Evolutionary conservation across 2,113 vertebrate species (phyloP), one percentile per base, ranked within the genome.

Genomic region (Pteropus alecto): DNA sequence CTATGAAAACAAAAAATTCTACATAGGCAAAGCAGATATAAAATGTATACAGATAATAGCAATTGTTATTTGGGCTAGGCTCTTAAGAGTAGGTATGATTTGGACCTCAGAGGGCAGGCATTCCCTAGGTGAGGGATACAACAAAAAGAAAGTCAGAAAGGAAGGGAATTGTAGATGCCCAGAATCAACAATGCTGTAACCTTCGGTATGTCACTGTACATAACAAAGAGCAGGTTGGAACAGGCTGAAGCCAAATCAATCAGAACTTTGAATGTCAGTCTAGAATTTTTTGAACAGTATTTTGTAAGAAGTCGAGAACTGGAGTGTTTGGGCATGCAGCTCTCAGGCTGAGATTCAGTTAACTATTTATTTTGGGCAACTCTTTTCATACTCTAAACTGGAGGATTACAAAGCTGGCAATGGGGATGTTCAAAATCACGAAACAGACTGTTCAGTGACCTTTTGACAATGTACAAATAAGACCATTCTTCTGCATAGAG

Each of bases 291-390:
- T 70, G 51, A 97, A 93, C 68, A 68, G 11, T 51, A 30, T 73
- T 95, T 91, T 95, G 16, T 82, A 67, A 95, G 68, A 82, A 91
- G 38, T 33, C 38, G 71, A 92, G 73, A 81, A 48, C 54, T 33
- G 26, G 28, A 43, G 56, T 56, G 19, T 41, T 91, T 51, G 33
- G 76, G 67, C 35, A 61, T 26, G 38, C 33, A 56, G 73, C 65
- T 74, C 68, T 21, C 61, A 67, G 67, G 58, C 30, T 61, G 74
- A 51, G n/a, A 16, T 46, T 79, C 48, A 73, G 15, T 67, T 71
- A 67, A 87, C 61, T 43, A 54, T 92, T 97, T 70, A 88, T 91
- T 93, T 81, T 22, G 48, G 48, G 54, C 38, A 77, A 41, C 2
- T 71, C 19, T 81, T 87, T 74, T 71, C 41, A 83, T 38, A 60